These are phyloP conservation scores for Perodicticus potto DNA, from an alignment of 2,797 vertebrate genomes.

Conservation along the genomic window DNA sequence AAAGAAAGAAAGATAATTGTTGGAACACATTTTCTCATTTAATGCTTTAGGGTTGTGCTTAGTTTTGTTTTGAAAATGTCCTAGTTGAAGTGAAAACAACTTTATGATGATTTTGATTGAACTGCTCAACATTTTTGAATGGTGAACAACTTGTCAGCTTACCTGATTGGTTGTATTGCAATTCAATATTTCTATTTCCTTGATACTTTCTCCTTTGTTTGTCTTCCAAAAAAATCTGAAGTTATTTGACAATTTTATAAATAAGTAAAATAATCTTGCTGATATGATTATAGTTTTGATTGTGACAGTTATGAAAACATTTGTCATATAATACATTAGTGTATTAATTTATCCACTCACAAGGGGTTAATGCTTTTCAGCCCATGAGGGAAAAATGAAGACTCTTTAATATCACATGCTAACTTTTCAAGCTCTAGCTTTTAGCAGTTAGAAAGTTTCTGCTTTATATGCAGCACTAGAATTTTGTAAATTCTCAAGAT, in stretches of 20 bases:
- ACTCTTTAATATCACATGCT: constrained; percentile 7
- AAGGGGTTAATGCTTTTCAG: not conserved
- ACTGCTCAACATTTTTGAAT: not conserved
- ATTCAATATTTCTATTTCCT: not conserved
- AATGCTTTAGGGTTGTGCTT: not conserved
- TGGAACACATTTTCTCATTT: not conserved
- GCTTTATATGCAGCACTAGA: not conserved
- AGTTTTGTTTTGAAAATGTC: constrained; percentile 30
- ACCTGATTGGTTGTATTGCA: not conserved
- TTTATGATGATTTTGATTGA: not conserved
- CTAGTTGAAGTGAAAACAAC: not conserved
- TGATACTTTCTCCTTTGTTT: constrained; percentile 8
- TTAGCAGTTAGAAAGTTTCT: constrained; percentile 11
- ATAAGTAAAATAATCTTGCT: constrained; percentile 4
- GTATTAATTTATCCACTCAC: not conserved
- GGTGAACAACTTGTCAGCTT: not conserved
- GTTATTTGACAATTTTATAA: constrained; percentile 41
- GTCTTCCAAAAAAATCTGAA: constrained; percentile 42
- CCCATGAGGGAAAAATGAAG: not conserved
- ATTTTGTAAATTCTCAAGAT: not conserved
- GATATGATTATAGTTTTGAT: not conserved
- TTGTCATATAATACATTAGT: not conserved
- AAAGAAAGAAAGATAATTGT: not conserved
- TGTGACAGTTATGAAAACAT: constrained; percentile 1
- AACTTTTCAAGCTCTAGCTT: not conserved